These are phyloP conservation scores for Idaea straminata DNA, from an alignment of 2,888 invertebrate genomes.

Conservation along the genomic window DNA sequence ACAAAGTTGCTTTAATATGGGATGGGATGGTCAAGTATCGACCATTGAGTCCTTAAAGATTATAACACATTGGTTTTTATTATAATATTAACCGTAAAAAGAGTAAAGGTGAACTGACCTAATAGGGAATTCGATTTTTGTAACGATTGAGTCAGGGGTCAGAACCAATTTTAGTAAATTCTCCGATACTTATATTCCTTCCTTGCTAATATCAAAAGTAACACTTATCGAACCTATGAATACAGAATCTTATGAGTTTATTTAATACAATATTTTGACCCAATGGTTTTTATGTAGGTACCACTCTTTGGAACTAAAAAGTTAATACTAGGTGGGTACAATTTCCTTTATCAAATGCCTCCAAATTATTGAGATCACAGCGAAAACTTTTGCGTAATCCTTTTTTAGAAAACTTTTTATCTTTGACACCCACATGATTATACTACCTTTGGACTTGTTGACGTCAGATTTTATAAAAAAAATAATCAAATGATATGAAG, in stretches of 20 bases:
- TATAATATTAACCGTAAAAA: neutral
- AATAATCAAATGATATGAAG: neutral
- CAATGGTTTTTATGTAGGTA: no score
- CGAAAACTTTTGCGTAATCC: neutral
- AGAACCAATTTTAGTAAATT: neutral
- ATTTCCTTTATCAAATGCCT: neutral
- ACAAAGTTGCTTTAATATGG: conserved; percentile 1
- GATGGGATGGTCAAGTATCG: neutral
- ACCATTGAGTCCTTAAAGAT: neutral
- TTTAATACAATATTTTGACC: neutral
- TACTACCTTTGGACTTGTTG: neutral
- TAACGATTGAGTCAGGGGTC: neutral
- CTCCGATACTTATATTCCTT: conserved; percentile 12
- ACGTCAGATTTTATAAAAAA: neutral
- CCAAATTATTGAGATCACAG: neutral
- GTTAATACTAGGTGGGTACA: neutral
- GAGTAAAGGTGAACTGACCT: neutral
- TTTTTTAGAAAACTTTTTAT: no score
- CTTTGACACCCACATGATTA: neutral
- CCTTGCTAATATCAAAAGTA: conserved; percentile 7
- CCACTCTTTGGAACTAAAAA: no score
- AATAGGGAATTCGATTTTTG: neutral
- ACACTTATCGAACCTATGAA: neutral
- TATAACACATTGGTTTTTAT: neutral
- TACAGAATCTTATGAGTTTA: neutral